These are phyloP conservation scores for Oreotragus oreotragus DNA, from an alignment of 2,113 vertebrate species.

Conservation along the genomic window DNA sequence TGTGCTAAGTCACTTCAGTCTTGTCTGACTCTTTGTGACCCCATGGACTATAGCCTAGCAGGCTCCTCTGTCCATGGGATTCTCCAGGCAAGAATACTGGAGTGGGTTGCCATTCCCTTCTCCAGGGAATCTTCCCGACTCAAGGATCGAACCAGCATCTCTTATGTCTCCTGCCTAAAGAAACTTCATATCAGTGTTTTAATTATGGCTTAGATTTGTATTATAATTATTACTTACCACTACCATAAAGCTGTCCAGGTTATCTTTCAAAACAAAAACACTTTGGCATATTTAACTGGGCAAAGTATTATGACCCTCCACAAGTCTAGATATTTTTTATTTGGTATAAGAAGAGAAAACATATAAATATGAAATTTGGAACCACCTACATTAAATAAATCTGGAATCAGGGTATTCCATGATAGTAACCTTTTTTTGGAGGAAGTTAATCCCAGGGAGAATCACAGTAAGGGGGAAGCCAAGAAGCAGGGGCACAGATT, in stretches of 20 bases:
- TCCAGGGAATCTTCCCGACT: not conserved
- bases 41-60: too few species aligned
- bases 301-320: not conserved
- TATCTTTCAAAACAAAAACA: not conserved
- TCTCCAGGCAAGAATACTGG: too few species aligned
- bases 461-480: not conserved
- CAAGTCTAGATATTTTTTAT: not conserved
- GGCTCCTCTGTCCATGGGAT: too few species aligned
- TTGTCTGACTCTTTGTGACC: too few species aligned
- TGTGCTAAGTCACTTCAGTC: too few species aligned
- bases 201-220: not conserved
- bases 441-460: not conserved
- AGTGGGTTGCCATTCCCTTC: not conserved
- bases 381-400: not conserved
- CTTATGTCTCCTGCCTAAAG: not conserved
- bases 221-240: conserved; percentile 1
- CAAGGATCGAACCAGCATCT: not conserved
- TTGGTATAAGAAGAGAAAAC: conserved; percentile 4
- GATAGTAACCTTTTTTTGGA: not conserved
- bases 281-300: not conserved
- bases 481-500: not conserved
- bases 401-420: not conserved
- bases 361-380: conserved; percentile 14
- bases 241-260: not conserved
- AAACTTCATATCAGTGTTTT: not conserved